phyloP scores from a whole-genome alignment of 2,797 vertebrate genomes.

The Rhyacichthys aspro region DNA sequence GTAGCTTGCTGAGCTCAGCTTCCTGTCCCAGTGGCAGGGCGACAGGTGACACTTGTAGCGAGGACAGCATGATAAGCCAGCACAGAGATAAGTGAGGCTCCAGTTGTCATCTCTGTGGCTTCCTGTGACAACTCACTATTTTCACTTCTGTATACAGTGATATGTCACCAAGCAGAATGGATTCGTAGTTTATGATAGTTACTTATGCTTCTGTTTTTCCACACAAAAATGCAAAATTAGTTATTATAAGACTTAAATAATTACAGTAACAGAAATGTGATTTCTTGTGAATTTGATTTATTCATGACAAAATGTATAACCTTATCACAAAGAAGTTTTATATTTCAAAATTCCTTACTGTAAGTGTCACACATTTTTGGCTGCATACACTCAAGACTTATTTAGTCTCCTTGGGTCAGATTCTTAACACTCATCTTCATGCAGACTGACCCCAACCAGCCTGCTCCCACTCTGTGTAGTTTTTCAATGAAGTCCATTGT shows the following conservation, averaged over 20 bases:
- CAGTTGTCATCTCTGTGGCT: slow-evolving; percentile 51
- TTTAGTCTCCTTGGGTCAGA: slow-evolving; percentile 20
- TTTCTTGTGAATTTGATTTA: no score
- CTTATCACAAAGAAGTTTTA: no score
- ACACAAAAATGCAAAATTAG: no score
- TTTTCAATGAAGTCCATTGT: slow-evolving; percentile 69
- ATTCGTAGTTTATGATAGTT: no score
- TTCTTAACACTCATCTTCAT: slow-evolving; percentile 36
- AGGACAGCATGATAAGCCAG: slow-evolving; percentile 63
- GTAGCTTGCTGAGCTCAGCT: slow-evolving; percentile 34
- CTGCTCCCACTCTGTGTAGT: slow-evolving; percentile 43
- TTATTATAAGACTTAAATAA: no score
- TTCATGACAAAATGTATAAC: no score
- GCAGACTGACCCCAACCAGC: slow-evolving; percentile 4
- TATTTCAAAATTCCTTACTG: no score
- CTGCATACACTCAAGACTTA: slow-evolving; percentile 17
- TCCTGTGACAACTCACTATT: slow-evolving; percentile 62
- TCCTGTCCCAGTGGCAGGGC: slow-evolving; percentile 54
- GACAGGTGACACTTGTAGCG: slow-evolving; percentile 62
- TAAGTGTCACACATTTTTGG: background rate
- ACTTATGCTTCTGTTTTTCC: no score
- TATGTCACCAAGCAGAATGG: background rate
- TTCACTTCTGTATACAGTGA: slow-evolving; percentile 38
- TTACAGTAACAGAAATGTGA: no score
- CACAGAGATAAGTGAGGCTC: slow-evolving; percentile 64